These are phyloP conservation scores for Drosophila rhopaloa DNA, from an alignment of 1,140 invertebrate species.

Conservation along the genomic window DNA sequence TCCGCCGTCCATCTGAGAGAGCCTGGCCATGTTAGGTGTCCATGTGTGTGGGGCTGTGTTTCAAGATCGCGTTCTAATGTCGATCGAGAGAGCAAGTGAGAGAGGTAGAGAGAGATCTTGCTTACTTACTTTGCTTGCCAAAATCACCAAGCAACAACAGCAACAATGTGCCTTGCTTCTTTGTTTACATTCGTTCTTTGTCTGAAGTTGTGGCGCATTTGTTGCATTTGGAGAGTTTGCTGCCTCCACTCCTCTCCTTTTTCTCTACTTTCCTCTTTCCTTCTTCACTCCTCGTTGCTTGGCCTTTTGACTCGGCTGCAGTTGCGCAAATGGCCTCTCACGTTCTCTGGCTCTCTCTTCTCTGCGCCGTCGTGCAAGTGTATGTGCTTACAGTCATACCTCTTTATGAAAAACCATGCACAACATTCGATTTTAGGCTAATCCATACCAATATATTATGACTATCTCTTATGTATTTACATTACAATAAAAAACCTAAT, in stretches of 20 bases:
- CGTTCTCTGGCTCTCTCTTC: slow-evolving; percentile 5
- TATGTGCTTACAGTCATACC: slow-evolving; percentile 1
- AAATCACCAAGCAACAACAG: slow-evolving; percentile 20
- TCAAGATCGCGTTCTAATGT: slow-evolving; percentile 69
- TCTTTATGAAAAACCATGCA: neutral
- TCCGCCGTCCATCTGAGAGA: slow-evolving; percentile 11
- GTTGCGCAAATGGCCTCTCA: slow-evolving; percentile 49
- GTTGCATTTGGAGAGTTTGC: slow-evolving; percentile 19
- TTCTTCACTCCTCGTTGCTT: slow-evolving; percentile 16
- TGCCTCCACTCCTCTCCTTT: neutral
- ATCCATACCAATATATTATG: neutral
- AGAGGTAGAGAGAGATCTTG: slow-evolving; percentile 5
- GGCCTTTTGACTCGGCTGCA: slow-evolving; percentile 43
- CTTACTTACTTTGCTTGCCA: slow-evolving; percentile 49
- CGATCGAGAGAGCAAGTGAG: slow-evolving; percentile 6
- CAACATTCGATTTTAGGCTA: neutral
- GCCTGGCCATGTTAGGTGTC: neutral
- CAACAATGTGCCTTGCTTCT: slow-evolving; percentile 17
- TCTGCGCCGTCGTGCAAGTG: slow-evolving; percentile 10
- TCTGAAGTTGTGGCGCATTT: slow-evolving; percentile 41
- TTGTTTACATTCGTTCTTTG: slow-evolving; percentile 63
- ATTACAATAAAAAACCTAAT: too few species aligned
- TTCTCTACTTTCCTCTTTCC: neutral
- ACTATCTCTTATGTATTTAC: too few species aligned
- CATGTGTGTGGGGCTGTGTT: slow-evolving; percentile 19